phyloP scores from a whole-genome alignment of 2,888 invertebrate genomes.

The Pheosia tremula region DNA sequence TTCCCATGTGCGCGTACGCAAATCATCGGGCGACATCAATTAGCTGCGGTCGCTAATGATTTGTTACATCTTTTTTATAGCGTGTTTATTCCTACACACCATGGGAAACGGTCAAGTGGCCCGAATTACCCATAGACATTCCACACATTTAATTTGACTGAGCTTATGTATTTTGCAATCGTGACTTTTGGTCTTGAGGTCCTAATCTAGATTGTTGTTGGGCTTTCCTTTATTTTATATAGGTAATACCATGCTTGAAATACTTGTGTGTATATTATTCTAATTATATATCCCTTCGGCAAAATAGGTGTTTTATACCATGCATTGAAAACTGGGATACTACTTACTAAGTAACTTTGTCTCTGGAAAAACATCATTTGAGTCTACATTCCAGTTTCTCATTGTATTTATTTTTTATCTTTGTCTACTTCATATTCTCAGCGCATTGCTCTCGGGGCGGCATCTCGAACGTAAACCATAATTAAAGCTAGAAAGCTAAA shows the following conservation, averaged over 20 bases:
- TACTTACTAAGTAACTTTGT: too few species aligned
- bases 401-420: neutral
- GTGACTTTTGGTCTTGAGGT: too few species aligned
- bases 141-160: neutral
- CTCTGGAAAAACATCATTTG: too few species aligned
- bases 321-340: too few species aligned
- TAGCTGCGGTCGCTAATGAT: neutral
- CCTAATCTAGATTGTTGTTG: too few species aligned
- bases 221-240: too few species aligned
- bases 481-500: constrained; percentile 45
- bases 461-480: constrained; percentile 5
- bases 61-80: neutral
- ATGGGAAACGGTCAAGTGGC: neutral
- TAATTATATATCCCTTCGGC: too few species aligned
- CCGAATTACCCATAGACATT: neutral
- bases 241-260: too few species aligned
- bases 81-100: neutral
- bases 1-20: neutral
- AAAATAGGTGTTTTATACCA: too few species aligned
- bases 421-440: neutral
- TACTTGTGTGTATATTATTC: too few species aligned
- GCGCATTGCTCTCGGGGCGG: neutral
- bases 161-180: neutral
- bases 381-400: too few species aligned
- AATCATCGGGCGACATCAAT: neutral